phyloP scores from a whole-genome alignment of 1,140 invertebrate genomes.

The Frieseomelitta varia region DNA sequence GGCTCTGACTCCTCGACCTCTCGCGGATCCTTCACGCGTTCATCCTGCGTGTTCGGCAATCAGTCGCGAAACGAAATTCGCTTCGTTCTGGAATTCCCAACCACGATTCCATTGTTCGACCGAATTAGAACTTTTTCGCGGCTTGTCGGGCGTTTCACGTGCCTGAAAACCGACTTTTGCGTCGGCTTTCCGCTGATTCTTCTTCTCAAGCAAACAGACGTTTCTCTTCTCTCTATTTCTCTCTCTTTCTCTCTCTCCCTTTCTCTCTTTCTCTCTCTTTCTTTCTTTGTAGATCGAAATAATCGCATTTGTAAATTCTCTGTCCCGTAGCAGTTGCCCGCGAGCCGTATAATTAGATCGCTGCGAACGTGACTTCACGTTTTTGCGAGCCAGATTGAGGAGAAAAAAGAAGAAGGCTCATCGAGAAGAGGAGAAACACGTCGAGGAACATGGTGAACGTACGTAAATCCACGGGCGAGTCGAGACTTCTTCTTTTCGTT shows the following conservation, averaged over 20 bases:
- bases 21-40: slow-evolving; percentile 5
- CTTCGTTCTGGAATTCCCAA: background rate
- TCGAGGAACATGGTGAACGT: background rate
- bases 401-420: background rate
- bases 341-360: slow-evolving; percentile 36
- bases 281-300: background rate
- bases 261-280: background rate
- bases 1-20: background rate
- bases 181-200: background rate
- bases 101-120: background rate
- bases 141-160: background rate
- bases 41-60: background rate
- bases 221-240: background rate
- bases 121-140: background rate
- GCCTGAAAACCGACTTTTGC: background rate
- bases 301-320: background rate
- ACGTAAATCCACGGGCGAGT: slow-evolving; percentile 22
- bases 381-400: background rate
- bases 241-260: no score
- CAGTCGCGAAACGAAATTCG: background rate
- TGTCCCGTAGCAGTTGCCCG: background rate
- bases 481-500: slow-evolving; percentile 16
- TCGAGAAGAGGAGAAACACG: slow-evolving; percentile 19
- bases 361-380: background rate
- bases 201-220: background rate